phyloP scores from a whole-genome alignment of 2,888 invertebrate genomes.

The Deilephila elpenor region DNA sequence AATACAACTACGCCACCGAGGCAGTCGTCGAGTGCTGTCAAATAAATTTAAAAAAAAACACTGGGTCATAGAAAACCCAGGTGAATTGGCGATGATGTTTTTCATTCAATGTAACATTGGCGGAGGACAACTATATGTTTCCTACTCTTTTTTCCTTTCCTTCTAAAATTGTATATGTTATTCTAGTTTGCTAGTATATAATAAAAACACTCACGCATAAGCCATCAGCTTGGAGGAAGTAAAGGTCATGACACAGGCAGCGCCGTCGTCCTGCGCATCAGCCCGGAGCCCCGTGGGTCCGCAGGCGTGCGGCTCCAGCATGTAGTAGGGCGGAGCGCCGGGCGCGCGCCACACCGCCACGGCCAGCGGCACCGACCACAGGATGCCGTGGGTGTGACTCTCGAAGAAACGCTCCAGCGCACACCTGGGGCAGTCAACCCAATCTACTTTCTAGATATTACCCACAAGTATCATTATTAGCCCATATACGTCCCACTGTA shows the following conservation, averaged over 20 bases:
- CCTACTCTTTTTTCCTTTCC: too few species aligned
- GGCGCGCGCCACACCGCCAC: slow-evolving; percentile 68
- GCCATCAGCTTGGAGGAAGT: slow-evolving; percentile 78
- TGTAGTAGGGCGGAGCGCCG: slow-evolving; percentile 67
- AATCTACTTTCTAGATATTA: too few species aligned
- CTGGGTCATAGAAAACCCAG: too few species aligned
- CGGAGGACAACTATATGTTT: too few species aligned
- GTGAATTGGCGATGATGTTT: too few species aligned
- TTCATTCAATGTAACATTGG: too few species aligned
- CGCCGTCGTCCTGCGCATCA: slow-evolving; percentile 77
- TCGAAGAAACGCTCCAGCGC: slow-evolving; percentile 85
- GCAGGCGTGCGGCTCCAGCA: slow-evolving; percentile 79
- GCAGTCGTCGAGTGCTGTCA: too few species aligned
- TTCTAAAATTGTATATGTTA: too few species aligned
- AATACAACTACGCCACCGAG: too few species aligned
- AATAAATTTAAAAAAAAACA: too few species aligned
- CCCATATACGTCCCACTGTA: too few species aligned
- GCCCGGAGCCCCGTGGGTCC: slow-evolving; percentile 68
- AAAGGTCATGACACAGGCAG: slow-evolving; percentile 82
- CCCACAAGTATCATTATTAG: too few species aligned
- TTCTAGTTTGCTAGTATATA: background rate
- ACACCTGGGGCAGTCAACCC: slow-evolving; percentile 44
- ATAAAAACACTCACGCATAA: slow-evolving; percentile 61
- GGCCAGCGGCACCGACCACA: slow-evolving; percentile 76
- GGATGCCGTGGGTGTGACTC: slow-evolving; percentile 81